These are phyloP conservation scores for Heliconius sara DNA, from an alignment of 2,888 invertebrate species.

Conservation along the genomic window DNA sequence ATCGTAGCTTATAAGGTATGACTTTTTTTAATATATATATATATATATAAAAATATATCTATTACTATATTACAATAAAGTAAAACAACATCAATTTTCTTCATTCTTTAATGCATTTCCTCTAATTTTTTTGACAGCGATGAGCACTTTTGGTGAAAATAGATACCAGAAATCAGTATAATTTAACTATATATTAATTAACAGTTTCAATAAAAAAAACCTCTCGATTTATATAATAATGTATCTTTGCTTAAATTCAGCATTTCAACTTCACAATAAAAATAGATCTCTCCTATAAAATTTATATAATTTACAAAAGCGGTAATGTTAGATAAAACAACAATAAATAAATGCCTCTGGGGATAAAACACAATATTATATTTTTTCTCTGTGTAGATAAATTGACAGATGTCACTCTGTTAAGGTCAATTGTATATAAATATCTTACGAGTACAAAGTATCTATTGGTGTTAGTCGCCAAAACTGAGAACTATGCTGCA, in stretches of 20 bases:
- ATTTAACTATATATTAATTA: constrained; percentile 70
- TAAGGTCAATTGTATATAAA: constrained; percentile 80
- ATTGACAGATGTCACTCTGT: constrained; percentile 81
- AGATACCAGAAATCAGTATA: constrained; percentile 82
- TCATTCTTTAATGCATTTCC: constrained; percentile 85
- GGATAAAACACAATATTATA: constrained; percentile 76
- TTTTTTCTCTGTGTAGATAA: constrained; percentile 74
- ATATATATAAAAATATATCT: background rate
- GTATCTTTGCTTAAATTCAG: constrained; percentile 72
- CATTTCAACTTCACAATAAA: constrained; percentile 82
- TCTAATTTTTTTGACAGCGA: constrained; percentile 86
- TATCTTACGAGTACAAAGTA: constrained; percentile 80
- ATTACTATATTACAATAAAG: constrained; percentile 12
- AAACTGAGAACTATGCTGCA: constrained; percentile 81
- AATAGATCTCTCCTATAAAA: constrained; percentile 85
- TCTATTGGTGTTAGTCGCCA: constrained; percentile 81
- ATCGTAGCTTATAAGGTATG: too few relatives aligned
- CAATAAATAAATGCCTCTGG: constrained; percentile 80
- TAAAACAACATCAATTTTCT: constrained; percentile 72
- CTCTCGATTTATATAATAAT: constrained; percentile 66
- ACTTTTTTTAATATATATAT: too few relatives aligned
- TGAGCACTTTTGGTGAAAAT: constrained; percentile 89
- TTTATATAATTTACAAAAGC: constrained; percentile 83
- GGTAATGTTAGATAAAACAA: constrained; percentile 77
- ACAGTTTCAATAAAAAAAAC: constrained; percentile 76